Base-by-base conservation (phyloP, 2,113 vertebrate genomes). In the Aythya baeri region DNA sequence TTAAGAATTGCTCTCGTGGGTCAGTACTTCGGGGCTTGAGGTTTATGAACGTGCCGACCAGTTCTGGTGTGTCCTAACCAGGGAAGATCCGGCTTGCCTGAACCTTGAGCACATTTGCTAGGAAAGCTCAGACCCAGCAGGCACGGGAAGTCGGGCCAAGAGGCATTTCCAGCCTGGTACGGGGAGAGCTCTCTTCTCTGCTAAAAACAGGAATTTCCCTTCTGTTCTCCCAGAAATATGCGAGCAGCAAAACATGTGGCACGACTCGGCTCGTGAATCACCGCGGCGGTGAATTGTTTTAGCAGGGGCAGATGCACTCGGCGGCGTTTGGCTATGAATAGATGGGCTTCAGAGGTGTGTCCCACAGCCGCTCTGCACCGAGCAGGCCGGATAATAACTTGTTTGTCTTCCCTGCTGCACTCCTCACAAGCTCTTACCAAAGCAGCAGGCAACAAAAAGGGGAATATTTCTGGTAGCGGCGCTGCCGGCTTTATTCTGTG, bases 311-410 rank as follows among this genome's bases (percentile, higher is more conserved):
- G 44, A 67, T 25, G 58, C 0, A 2, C 44, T 20, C 57, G 6
- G 65, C 1, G 0, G 49, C 0, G 1, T 1, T 32, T 50, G 20
- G 38, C 46, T n/a, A 20, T 6, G 41, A 76, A 41, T 18, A 57
- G 46, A 25, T 13, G 14, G n/a, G 52, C 54, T 73, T 55, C 49
- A 72, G 38, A 83, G 22, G n/a, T 38, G 15, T n/a, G 44, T 29
- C 71, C 71, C 13, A 32, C 0, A 3, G 58, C 57, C 21, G 0
- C 57, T 14, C 38, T 59, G 43, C 52, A 67, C 22, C 34, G 43
- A 49, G 20, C 72, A 67, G 17, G 52, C 71, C 44, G 2, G 12
- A 8, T 43, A 46, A 54, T 2, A 3, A 34, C 38, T 77, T 26
- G 16, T 66, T 77, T 73, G 23, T 38, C 7, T 72, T 61, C 38